These are phyloP conservation scores for Hydropsyche betteni DNA, from an alignment of 2,888 invertebrate genomes.

Conservation along the genomic window DNA sequence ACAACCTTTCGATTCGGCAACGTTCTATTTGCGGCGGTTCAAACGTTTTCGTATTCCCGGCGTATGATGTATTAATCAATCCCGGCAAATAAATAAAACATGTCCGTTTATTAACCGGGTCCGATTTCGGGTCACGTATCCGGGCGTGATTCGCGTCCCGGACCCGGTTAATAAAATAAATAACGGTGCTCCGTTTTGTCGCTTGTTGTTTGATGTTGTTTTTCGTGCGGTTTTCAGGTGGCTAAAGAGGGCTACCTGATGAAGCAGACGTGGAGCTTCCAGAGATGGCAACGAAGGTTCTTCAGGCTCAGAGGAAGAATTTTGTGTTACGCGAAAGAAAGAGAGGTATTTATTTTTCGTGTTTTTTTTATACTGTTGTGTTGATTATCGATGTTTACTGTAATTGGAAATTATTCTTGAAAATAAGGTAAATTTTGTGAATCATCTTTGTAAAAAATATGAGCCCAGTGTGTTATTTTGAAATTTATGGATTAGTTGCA, in stretches of 20 bases:
- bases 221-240: neutral
- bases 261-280: slow-evolving; percentile 87
- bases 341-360: slow-evolving; percentile 71
- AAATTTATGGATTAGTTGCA: too few relatives aligned
- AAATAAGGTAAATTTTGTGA: too few relatives aligned
- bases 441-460: too few relatives aligned
- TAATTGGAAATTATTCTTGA: too few relatives aligned
- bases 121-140: slow-evolving; percentile 5
- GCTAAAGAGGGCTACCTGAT: slow-evolving; percentile 83
- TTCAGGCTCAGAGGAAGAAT: slow-evolving; percentile 85
- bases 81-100: too few relatives aligned
- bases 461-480: too few relatives aligned
- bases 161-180: neutral
- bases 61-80: too few relatives aligned
- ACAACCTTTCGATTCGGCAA: too few relatives aligned
- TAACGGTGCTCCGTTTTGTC: neutral
- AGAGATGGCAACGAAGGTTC: slow-evolving; percentile 85
- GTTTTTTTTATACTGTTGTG: neutral
- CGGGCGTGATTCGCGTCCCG: neutral
- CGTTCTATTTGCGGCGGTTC: too few relatives aligned
- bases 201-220: neutral
- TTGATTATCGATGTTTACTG: neutral
- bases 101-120: slow-evolving; percentile 13
- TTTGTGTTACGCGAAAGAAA: slow-evolving; percentile 87
- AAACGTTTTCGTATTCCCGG: too few relatives aligned